Conservation (phyloP, 2,113 vertebrate genomes). For the Polyodon spathula region DNA sequence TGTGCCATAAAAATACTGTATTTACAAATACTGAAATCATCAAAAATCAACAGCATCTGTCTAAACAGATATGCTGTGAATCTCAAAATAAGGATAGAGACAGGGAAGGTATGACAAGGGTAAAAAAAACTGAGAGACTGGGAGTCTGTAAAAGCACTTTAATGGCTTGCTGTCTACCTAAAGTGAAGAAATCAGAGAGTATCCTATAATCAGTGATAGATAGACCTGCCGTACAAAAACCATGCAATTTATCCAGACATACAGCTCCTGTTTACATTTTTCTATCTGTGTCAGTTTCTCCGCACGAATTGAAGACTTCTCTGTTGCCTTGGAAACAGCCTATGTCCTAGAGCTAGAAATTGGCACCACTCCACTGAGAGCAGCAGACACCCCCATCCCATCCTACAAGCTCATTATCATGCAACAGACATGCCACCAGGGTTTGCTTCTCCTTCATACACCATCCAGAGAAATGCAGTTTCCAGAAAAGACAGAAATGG, state of each 20-base stretch:
- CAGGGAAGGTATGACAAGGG: background rate
- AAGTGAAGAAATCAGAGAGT: background rate
- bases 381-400: conserved; percentile 9
- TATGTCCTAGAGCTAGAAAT: conserved; percentile 17
- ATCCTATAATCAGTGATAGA: background rate
- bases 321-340: conserved; percentile 33
- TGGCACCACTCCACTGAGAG: conserved; percentile 24
- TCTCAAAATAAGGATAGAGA: background rate
- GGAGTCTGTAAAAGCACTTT: background rate
- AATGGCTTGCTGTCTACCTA: background rate
- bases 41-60: background rate
- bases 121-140: background rate
- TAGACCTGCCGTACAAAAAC: background rate
- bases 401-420: background rate
- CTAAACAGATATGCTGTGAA: background rate
- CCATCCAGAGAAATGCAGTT: background rate
- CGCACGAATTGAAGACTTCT: conserved; percentile 26
- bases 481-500: background rate
- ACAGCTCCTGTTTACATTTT: conserved; percentile 11
- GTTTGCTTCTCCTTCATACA: background rate
- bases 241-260: background rate
- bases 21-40: conserved; percentile 7
- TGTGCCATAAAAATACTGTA: conserved; percentile 6
- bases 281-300: background rate
- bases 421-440: background rate